These are phyloP conservation scores for Fregetta grallaria DNA, from an alignment of 2,113 vertebrate species.

Conservation along the genomic window DNA sequence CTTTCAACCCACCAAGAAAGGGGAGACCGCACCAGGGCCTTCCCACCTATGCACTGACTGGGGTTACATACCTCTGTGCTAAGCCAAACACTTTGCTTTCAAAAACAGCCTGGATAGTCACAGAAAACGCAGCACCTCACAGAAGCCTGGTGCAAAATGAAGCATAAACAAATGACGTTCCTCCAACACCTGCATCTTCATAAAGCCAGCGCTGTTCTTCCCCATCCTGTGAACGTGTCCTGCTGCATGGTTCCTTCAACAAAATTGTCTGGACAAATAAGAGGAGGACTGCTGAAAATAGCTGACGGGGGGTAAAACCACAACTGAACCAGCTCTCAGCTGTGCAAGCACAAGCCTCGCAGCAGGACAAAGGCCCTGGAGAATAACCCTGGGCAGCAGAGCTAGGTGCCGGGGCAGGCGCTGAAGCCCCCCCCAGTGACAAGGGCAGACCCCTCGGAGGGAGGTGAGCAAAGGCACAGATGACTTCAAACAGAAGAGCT, in stretches of 20 bases:
- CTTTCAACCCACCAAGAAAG: not conserved
- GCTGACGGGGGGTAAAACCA: not conserved
- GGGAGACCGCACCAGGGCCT: not conserved
- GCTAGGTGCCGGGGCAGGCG: fast-evolving
- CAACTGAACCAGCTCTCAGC: not conserved
- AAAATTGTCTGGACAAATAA: not conserved
- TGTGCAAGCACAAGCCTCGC: not conserved
- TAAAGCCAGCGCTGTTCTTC: not conserved
- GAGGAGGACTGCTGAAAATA: not conserved
- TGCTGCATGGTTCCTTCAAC: not conserved
- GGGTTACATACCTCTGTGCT: not conserved
- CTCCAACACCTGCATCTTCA: not conserved
- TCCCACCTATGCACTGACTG: not conserved
- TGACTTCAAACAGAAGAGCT: not conserved
- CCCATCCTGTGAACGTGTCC: not conserved
- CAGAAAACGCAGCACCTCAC: not conserved
- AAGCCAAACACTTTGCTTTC: not conserved
- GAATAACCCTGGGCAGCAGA: not conserved
- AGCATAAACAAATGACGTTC: not conserved
- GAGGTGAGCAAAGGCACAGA: not conserved
- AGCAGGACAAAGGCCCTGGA: not conserved
- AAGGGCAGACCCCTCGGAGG: not conserved
- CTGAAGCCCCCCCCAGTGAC: not conserved
- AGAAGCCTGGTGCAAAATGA: not conserved
- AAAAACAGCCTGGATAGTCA: not conserved